Conservation (phyloP, 2,797 vertebrate species). For the Sciaenops ocellatus region DNA sequence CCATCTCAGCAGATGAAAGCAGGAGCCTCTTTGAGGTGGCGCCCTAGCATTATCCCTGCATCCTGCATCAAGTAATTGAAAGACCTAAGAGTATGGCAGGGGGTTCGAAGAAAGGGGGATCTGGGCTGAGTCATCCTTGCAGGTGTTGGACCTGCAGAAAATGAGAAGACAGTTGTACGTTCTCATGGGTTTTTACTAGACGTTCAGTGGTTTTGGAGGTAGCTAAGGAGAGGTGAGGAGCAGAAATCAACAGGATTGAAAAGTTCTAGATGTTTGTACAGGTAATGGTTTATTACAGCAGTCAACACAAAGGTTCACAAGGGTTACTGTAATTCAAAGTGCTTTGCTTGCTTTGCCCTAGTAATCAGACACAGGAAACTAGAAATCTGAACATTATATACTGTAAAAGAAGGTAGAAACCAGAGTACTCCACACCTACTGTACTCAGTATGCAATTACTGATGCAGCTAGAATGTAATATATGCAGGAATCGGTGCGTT, state of each 20-base stretch:
- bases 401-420: neutral
- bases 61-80: constrained; percentile 86
- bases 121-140: constrained; percentile 61
- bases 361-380: neutral
- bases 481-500: neutral
- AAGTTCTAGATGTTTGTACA: neutral
- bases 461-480: neutral
- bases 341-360: neutral
- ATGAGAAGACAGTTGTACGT: constrained; percentile 4
- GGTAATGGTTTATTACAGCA: neutral
- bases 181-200: neutral
- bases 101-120: constrained; percentile 18
- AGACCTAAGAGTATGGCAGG: constrained; percentile 65
- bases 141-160: constrained; percentile 49
- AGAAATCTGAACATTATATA: neutral
- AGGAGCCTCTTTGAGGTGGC: constrained; percentile 76
- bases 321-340: neutral
- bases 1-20: constrained; percentile 84
- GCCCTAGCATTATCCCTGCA: constrained; percentile 77
- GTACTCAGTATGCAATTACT: constrained; percentile 18
- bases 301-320: neutral
- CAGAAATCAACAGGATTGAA: neutral
- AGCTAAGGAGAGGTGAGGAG: neutral
- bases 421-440: neutral
- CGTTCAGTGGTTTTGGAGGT: neutral